Percentiles rank a stretch among this genome's conserved stretches.
phyloP scores from a whole-genome alignment of 2,888 invertebrate genomes.

The Siphlonurus alternatus region DNA sequence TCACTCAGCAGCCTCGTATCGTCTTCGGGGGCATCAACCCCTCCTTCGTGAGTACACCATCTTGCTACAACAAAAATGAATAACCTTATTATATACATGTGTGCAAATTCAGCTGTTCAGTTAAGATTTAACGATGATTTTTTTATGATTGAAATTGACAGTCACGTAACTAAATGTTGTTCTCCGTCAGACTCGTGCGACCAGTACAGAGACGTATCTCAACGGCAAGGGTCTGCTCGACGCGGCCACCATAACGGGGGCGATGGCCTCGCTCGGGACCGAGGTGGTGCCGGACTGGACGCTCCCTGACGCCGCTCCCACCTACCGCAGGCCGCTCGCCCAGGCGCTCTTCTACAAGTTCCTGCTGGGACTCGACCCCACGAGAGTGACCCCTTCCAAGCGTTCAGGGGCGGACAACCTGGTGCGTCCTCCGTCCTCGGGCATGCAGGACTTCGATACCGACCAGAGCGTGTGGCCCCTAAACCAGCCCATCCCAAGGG shows the following conservation, averaged over 20 bases:
- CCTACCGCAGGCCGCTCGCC: slow-evolving; percentile 51
- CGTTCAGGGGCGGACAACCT: slow-evolving; percentile 35
- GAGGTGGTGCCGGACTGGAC: slow-evolving; percentile 48
- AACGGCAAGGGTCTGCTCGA: slow-evolving; percentile 30
- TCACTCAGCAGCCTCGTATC: slow-evolving; percentile 38
- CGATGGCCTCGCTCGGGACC: slow-evolving; percentile 31
- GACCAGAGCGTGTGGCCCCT: slow-evolving; percentile 52
- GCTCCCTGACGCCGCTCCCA: slow-evolving; percentile 48
- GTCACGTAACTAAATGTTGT: no score
- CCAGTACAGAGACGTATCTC: slow-evolving; percentile 34
- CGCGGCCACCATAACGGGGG: slow-evolving; percentile 29
- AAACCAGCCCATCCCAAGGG: slow-evolving; percentile 53
- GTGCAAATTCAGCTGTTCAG: no score
- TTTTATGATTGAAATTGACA: no score
- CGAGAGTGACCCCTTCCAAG: slow-evolving; percentile 20
- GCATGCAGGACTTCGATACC: slow-evolving; percentile 50
- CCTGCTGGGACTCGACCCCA: background rate
- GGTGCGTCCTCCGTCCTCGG: slow-evolving; percentile 44
- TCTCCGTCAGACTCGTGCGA: slow-evolving; percentile 42
- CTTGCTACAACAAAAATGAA: background rate
- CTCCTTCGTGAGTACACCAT: slow-evolving; percentile 25
- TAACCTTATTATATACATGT: background rate
- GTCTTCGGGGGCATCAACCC: slow-evolving; percentile 47
- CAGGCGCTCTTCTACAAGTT: slow-evolving; percentile 62
- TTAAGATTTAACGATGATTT: no score